phyloP scores from a whole-genome alignment of 2,888 invertebrate species.

The Laspeyria flexula region DNA sequence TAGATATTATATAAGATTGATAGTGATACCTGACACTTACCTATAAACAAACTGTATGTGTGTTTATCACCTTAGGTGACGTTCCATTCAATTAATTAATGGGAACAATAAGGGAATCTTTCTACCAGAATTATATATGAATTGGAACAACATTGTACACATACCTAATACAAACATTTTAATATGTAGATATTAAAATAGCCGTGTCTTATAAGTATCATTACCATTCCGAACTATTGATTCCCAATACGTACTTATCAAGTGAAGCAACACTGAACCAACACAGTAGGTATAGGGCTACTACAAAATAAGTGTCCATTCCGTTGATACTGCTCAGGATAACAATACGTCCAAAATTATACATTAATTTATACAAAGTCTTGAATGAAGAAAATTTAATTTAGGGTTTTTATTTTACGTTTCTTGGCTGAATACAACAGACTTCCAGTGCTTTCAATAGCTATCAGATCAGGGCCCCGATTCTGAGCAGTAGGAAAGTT shows the following conservation, averaged over 20 bases:
- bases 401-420: too few relatives aligned
- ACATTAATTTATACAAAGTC: too few relatives aligned
- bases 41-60: slow-evolving; percentile 43
- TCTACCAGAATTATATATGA: slow-evolving; percentile 2
- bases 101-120: not conserved
- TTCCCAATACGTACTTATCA: slow-evolving; percentile 45
- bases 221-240: slow-evolving; percentile 43
- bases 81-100: slow-evolving; percentile 25
- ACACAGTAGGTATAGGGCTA: slow-evolving; percentile 50
- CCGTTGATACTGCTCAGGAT: slow-evolving; percentile 5
- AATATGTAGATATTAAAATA: slow-evolving; percentile 13
- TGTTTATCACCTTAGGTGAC: slow-evolving; percentile 42
- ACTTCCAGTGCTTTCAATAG: too few relatives aligned
- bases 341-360: not conserved
- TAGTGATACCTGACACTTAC: slow-evolving; percentile 46
- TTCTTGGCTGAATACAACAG: too few relatives aligned
- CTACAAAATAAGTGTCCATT: slow-evolving; percentile 49
- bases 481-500: too few relatives aligned
- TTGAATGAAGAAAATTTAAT: too few relatives aligned
- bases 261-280: slow-evolving; percentile 63
- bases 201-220: slow-evolving; percentile 46
- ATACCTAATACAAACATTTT: slow-evolving; percentile 3
- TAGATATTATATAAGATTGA: slow-evolving; percentile 48
- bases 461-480: too few relatives aligned
- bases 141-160: slow-evolving; percentile 1